Evolutionary conservation across 1,140 invertebrate genomes (phyloP).

Genomic region (Antheraea pernyi): DNA sequence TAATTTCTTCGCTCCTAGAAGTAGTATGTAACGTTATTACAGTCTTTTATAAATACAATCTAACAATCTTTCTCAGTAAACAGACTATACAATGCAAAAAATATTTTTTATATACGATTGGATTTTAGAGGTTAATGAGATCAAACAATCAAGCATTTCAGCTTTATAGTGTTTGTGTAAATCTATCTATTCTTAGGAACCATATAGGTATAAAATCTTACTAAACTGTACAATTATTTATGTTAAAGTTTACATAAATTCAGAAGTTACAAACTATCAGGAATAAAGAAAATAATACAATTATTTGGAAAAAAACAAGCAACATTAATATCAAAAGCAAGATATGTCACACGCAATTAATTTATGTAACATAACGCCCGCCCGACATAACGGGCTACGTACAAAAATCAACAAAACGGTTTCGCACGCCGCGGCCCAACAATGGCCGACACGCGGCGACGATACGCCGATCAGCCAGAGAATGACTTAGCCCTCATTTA

Average conservation of each 20-base stretch:
- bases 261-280: not conserved
- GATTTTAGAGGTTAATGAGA: too few species aligned
- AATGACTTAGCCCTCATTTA: slow-evolving; percentile 63
- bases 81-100: too few species aligned
- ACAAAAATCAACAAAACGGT: slow-evolving; percentile 66
- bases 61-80: too few species aligned
- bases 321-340: slow-evolving; percentile 15
- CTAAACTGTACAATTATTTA: too few species aligned
- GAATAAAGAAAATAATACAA: not conserved
- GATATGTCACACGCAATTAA: slow-evolving; percentile 53
- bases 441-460: slow-evolving; percentile 61
- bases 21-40: too few species aligned
- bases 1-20: too few species aligned
- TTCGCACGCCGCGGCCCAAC: slow-evolving; percentile 44
- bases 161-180: too few species aligned
- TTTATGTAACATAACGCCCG: slow-evolving; percentile 22
- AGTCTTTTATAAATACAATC: too few species aligned
- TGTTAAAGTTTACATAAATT: not conserved
- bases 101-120: too few species aligned
- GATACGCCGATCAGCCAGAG: slow-evolving; percentile 47
- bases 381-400: slow-evolving; percentile 14
- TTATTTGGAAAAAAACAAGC: not conserved
- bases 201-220: too few species aligned
- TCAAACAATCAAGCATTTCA: too few species aligned
- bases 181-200: too few species aligned